Evolutionary conservation across 2,888 invertebrate species (phyloP), one percentile per base, ranked within the genome.

Genomic region (Holacanthella duospinosa): DNA sequence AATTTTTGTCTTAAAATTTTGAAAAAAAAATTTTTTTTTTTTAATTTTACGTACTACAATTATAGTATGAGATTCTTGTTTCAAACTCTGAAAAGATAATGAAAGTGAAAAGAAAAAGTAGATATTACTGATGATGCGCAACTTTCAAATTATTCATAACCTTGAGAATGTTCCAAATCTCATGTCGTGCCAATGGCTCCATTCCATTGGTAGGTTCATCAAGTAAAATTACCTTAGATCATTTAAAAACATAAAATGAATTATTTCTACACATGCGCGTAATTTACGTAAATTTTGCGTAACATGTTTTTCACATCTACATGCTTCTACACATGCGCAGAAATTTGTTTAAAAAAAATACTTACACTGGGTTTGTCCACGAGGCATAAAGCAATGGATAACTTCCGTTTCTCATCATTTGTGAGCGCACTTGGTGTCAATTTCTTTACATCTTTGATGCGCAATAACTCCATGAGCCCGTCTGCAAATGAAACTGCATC

Each of bases 101-200:
- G 27, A 4, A 6, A 55, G 12, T 6, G 4, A 26, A 9, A 55
- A 26, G 6, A 24, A 9, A 19, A 3, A 26, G 24, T 4, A n/a
- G 6, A 53, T 4, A n/a, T n/a, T n/a, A n/a, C n/a, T n/a, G n/a
- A n/a, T n/a, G n/a, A n/a, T n/a, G n/a, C 6, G n/a, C n/a, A 53
- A 21, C n/a, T 21, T 43, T 12, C 43, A 16, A 9, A 43, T 27
- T 56, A 27, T n/a, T n/a, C n/a, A n/a, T 28, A 29, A 63, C 53
- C 24, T 59, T 62, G 12, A 71, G 55, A 28, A 71, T 67, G 9
- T 62, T 59, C 71, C 71, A 71, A 29, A 71, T 60, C 28, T 71
- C 68, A 25, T 67, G 43, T 29, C 71, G 48, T 3, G 65, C 62
- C 12, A 64, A 60, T n/a, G 63, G 27, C 19, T 68, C 69, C 61